phyloP scores from a whole-genome alignment of 2,797 vertebrate genomes.

The Agapornis canus region DNA sequence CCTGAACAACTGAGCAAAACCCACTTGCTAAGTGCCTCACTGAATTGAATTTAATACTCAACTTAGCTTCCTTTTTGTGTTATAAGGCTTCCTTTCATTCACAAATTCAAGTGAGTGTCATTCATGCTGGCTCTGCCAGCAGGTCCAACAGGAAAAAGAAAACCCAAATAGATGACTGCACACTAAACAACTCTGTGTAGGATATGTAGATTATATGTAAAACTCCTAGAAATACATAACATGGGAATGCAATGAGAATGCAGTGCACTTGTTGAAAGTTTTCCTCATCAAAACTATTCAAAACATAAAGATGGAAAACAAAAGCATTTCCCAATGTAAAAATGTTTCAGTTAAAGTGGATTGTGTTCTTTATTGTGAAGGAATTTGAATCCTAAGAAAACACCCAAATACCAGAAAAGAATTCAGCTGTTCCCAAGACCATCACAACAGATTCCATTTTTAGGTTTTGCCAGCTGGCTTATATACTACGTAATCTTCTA shows the following conservation, averaged over 20 bases:
- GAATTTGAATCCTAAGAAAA: background rate
- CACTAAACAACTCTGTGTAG: background rate
- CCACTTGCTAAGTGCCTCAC: background rate
- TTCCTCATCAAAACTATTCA: background rate
- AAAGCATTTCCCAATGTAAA: background rate
- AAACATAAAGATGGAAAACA: background rate
- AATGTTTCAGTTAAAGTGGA: background rate
- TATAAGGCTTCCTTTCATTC: background rate
- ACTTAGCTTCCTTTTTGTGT: background rate
- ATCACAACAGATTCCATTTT: background rate
- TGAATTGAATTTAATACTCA: background rate
- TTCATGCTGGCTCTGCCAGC: background rate
- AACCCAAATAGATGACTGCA: background rate
- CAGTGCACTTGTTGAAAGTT: background rate
- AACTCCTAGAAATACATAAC: background rate
- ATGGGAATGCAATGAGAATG: background rate
- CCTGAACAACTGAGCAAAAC: background rate
- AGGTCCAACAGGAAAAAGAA: background rate
- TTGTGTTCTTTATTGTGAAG: background rate
- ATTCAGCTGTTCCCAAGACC: background rate
- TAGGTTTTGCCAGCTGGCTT: background rate
- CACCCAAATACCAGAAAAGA: background rate
- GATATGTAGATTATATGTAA: background rate
- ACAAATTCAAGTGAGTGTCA: background rate
- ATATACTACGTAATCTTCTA: background rate